Base-by-base conservation (phyloP, 2,888 invertebrate species). In the Alcis repandata region DNA sequence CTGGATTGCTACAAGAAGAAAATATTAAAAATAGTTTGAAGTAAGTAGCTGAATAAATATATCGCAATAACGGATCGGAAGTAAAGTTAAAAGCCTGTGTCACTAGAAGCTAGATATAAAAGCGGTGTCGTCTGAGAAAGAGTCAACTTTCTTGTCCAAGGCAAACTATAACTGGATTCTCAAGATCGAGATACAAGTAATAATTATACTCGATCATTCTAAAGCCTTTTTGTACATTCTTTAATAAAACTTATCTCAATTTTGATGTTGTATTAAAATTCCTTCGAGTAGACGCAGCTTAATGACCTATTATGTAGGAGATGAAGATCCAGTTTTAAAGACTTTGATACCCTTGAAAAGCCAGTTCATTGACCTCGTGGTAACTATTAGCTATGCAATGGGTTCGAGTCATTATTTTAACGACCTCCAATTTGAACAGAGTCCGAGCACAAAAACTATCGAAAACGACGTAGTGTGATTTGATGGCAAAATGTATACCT, bases 281-380 rank as follows among this genome's bases (percentile, higher is more conserved):
- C 4, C 27, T 7, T 52, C 33, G n/a, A 22, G 2, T 41, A 48
- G 54, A 46, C 40, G 40, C 60, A 38, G 27, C 46, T 57, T 33
- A 56, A 54, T 45, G 54, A 56, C 20, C 33, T n/a, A 45, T 63
- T 57, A 48, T 40, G 33, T 59, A 32, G 11, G 27, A 33, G 17
- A 40, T 19, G 17, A 27, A 64, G 49, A 61, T 64, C 68, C 46
- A 43, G 59, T 63, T 60, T 41, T 32, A 36, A 20, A 49, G 6
- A 40, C 46, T 61, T 54, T 54, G 20, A 54, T 33, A 59, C 43
- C 17, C 57, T 61, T 48, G 60, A 60, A 45, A 48, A 59, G 60
- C 20, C 15, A 57, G 69, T 63, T 57, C 69, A 57, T 69, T 69
- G 69, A 69, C 67, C 69, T 45, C 52, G 20, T 49, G 38, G 36